Percentiles rank a stretch among this genome's conserved stretches.
phyloP scores from a whole-genome alignment of 2,888 invertebrate genomes.

The Lydus trimaculatus region DNA sequence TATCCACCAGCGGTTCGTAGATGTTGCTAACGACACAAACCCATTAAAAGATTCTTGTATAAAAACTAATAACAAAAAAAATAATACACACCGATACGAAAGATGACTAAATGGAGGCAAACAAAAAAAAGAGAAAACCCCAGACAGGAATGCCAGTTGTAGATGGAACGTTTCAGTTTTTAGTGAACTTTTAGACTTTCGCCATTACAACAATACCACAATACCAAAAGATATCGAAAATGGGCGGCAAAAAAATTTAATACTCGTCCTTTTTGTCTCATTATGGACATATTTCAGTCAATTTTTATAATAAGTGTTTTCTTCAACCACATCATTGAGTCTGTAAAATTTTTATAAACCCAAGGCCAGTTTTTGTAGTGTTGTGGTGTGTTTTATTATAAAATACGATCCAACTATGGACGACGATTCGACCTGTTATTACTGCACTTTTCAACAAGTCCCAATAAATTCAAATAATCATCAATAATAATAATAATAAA shows the following conservation, averaged over 20 bases:
- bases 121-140: neutral
- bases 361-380: conserved; percentile 19
- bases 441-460: too few species aligned
- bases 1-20: conserved; percentile 25
- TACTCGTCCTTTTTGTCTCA: too few species aligned
- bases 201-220: too few species aligned
- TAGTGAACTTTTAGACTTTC: neutral
- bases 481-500: too few species aligned
- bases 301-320: neutral
- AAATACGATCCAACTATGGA: conserved; percentile 12
- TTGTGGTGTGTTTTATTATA: neutral
- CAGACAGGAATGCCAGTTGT: neutral
- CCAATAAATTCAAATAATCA: neutral
- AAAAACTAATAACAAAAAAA: neutral
- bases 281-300: too few species aligned
- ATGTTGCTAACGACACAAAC: conserved; percentile 20
- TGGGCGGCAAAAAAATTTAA: too few species aligned
- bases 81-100: neutral
- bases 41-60: neutral
- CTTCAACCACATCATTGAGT: conserved; percentile 3
- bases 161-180: neutral
- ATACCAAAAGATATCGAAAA: neutral
- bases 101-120: too few species aligned
- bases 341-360: conserved; percentile 12
- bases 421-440: too few species aligned